phyloP scores from a whole-genome alignment of 1,140 invertebrate species.

The Gonioctena quinquepunctata region DNA sequence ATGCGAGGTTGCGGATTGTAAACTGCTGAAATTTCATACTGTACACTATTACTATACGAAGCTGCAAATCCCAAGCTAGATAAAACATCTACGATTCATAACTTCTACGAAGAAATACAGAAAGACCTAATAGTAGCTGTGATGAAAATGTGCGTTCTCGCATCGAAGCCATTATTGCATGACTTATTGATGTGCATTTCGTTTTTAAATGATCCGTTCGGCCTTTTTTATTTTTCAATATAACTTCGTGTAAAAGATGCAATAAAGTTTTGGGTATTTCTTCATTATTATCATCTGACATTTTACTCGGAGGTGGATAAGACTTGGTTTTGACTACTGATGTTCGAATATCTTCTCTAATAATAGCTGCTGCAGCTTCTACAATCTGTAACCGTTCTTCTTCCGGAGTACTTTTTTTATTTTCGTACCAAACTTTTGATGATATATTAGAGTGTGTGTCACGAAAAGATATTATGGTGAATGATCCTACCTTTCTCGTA shows the following conservation, averaged over 20 bases:
- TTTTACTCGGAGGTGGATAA: constrained; percentile 45
- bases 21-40: constrained; percentile 53
- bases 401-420: constrained; percentile 32
- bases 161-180: constrained; percentile 50
- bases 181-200: constrained; percentile 47
- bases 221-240: constrained; percentile 48
- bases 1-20: constrained; percentile 37
- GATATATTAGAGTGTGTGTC: constrained; percentile 34
- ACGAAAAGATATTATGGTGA: constrained; percentile 39
- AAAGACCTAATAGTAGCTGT: constrained; percentile 48
- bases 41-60: constrained; percentile 47
- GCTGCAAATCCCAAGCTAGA: constrained; percentile 45
- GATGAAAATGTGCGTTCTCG: constrained; percentile 50
- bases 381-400: constrained; percentile 45
- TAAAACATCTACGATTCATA: constrained; percentile 50
- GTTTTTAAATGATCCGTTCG: constrained; percentile 42
- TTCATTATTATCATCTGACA: constrained; percentile 42
- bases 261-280: constrained; percentile 48
- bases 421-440: constrained; percentile 31
- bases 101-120: constrained; percentile 47
- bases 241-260: constrained; percentile 45
- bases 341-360: constrained; percentile 51
- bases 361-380: constrained; percentile 51
- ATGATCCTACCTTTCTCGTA: constrained; percentile 44
- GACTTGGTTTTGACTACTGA: constrained; percentile 41